These are phyloP conservation scores for Auanema sp. DNA, from an alignment of 2,888 invertebrate species.

Conservation along the genomic window DNA sequence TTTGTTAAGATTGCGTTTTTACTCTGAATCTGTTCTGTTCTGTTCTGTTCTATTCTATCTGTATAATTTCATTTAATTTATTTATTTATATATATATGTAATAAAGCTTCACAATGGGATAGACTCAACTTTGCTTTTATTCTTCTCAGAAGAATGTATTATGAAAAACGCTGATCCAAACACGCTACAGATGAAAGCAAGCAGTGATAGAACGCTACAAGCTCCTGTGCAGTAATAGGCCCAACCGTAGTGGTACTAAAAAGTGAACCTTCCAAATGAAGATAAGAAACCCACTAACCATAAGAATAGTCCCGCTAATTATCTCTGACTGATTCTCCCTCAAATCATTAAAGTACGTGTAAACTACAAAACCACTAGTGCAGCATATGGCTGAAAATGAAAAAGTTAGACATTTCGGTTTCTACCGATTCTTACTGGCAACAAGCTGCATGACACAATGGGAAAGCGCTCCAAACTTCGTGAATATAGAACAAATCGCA, in stretches of 20 bases:
- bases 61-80: neutral
- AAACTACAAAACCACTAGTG: constrained; percentile 35
- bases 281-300: constrained; percentile 4
- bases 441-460: constrained; percentile 38
- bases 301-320: constrained; percentile 31
- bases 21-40: neutral
- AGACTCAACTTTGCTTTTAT: constrained; percentile 9
- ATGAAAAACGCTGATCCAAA: constrained; percentile 35
- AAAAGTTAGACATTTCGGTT: too few species aligned
- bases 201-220: constrained; percentile 27
- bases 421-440: constrained; percentile 38
- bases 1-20: constrained; percentile 2
- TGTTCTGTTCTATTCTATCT: constrained; percentile 2
- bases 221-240: constrained; percentile 42
- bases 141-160: constrained; percentile 22
- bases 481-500: constrained; percentile 46
- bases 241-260: constrained; percentile 50
- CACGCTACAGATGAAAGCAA: constrained; percentile 30
- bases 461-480: constrained; percentile 42
- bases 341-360: constrained; percentile 46
- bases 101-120: constrained; percentile 7
- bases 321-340: constrained; percentile 45
- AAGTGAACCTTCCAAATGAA: neutral
- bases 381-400: constrained; percentile 37
- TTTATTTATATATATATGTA: constrained; percentile 11